Evolutionary conservation across 2,888 invertebrate species (phyloP).

Genomic region (Tryphoninae sp.): DNA sequence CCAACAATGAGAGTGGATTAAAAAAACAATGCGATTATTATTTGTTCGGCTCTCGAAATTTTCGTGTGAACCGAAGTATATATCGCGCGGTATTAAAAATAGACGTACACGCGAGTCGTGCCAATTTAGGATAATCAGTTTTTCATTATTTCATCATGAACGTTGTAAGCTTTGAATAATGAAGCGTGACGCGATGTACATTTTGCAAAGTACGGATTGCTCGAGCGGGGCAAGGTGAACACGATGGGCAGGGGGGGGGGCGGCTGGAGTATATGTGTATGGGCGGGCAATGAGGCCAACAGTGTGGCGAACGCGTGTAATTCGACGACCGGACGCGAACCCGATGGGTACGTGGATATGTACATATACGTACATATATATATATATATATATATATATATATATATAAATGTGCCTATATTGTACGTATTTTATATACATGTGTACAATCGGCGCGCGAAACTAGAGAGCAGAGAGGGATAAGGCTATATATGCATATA

Average conservation of each 20-base stretch:
- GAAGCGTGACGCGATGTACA: constrained; percentile 24
- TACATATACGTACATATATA: constrained; percentile 15
- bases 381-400: constrained; percentile 9
- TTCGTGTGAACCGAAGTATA: neutral
- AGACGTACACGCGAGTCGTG: neutral
- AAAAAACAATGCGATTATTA: neutral
- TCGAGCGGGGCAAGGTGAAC: neutral
- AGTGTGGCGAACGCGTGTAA: constrained; percentile 52
- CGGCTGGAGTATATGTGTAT: neutral
- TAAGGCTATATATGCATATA: constrained; percentile 21
- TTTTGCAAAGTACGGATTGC: constrained; percentile 19
- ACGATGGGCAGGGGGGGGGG: neutral
- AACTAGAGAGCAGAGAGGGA: constrained; percentile 23
- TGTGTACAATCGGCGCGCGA: constrained; percentile 8
- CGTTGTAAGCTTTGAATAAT: constrained; percentile 6
- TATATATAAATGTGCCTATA: neutral
- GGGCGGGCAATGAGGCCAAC: constrained; percentile 46
- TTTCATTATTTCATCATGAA: constrained; percentile 24
- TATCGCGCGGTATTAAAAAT: neutral
- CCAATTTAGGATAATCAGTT: constrained; percentile 2
- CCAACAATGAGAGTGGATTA: neutral
- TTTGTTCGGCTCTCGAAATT: neutral
- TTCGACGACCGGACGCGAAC: constrained; percentile 45
- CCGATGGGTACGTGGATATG: constrained; percentile 50
- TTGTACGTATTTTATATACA: neutral